Base-by-base conservation (phyloP, 2,113 vertebrate species). In the Recurvirostra avosetta region DNA sequence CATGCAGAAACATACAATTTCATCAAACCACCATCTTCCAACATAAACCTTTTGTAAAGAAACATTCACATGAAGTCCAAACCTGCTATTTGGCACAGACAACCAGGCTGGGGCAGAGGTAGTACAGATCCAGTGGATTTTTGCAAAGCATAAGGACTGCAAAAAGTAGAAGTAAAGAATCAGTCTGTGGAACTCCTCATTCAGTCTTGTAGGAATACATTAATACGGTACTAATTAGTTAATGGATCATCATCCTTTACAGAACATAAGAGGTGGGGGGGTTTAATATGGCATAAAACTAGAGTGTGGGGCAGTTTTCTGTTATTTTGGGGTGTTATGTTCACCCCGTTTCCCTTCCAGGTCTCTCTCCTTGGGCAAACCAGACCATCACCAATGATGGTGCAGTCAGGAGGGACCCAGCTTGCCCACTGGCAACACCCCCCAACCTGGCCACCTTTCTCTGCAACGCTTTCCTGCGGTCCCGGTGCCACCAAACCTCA, bases 171-270 rank as follows among this genome's bases (percentile, higher is more conserved):
- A 12, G 7, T 8, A 38, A 73, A 76, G 16, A 56, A 50, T 32
- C 22, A 13, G 12, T 32, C 41, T 75, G n/a, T 5, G 21, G 14
- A 29, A 1, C 17, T 68, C 8, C 8, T 41, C 18, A 63, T 6
- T 25, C 30, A 75, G 22, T 11, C 40, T 36, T 32, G 12, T 5
- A 67, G 47, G 32, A 91, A 71, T 7, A 27, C 2, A 4, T 4
- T 67, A 36, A 12, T 12, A 11, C 0, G 0, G 32, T 18, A 32
- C 2, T 40, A 18, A 63, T 27, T 29, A 47, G 12, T 25, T 30
- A 45, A 8, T 7, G 50, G 29, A n/a, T 50, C 30, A 27, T n/a
- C 34, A 55, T 41, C 52, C 38, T 72, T 72, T 49, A 34, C 4
- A 36, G 65, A 82, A 55, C 6, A 6, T 15, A 14, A 58, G 5